A percentile compares a stretch with the other conserved stretches of the same genome.
Evolutionary conservation across 2,888 invertebrate genomes (phyloP).

Genomic region (Ormyrus nitidulus): DNA sequence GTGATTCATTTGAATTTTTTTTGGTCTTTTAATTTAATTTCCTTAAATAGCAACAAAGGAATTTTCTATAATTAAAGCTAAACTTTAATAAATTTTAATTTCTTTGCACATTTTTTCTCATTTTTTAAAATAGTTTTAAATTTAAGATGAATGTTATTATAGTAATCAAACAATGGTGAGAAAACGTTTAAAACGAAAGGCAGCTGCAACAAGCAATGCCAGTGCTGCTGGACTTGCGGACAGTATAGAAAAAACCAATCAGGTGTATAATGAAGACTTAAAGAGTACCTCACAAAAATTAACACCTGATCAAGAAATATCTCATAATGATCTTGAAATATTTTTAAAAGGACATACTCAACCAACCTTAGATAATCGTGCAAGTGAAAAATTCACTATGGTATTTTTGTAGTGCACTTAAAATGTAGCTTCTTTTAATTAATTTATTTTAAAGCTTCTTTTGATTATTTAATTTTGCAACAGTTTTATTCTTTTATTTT

Average conservation of each 20-base stretch:
- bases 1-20: slow-evolving; percentile 38
- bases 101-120: slow-evolving; percentile 3
- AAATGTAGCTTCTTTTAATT: slow-evolving; percentile 25
- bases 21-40: slow-evolving; percentile 29
- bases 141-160: slow-evolving; percentile 50
- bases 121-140: slow-evolving; percentile 6
- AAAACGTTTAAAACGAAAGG: slow-evolving; percentile 68
- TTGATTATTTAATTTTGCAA: not conserved
- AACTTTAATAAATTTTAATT: not conserved
- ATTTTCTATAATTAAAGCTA: slow-evolving; percentile 27
- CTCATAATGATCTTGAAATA: slow-evolving; percentile 68
- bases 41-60: not conserved
- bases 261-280: slow-evolving; percentile 62
- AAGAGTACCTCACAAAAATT: slow-evolving; percentile 61
- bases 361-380: slow-evolving; percentile 62
- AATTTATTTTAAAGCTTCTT: slow-evolving; percentile 19
- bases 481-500: slow-evolving; percentile 36
- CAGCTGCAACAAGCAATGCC: slow-evolving; percentile 62
- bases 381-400: slow-evolving; percentile 68
- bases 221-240: slow-evolving; percentile 63
- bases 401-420: slow-evolving; percentile 60
- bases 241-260: slow-evolving; percentile 63
- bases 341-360: slow-evolving; percentile 70
- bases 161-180: slow-evolving; percentile 66
- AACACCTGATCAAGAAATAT: slow-evolving; percentile 66